Percentiles rank a stretch among this genome's conserved stretches.
Conservation (phyloP, 2,797 vertebrate species). For the Ibycter americanus region DNA sequence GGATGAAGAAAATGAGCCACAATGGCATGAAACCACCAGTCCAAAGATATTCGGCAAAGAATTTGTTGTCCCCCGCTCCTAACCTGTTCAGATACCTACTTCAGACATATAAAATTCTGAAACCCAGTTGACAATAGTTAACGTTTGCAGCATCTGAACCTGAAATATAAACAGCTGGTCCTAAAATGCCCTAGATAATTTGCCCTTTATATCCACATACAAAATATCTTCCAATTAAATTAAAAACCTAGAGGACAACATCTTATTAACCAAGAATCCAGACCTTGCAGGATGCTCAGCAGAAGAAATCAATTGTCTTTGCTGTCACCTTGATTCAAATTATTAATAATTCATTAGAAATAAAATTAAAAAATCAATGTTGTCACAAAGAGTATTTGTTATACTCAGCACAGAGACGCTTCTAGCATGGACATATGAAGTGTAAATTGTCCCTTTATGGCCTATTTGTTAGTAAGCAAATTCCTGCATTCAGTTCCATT, state of each 20-base stretch:
- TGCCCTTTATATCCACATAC: neutral
- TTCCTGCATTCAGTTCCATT: neutral
- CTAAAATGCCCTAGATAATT: neutral
- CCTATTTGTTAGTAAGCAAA: slow-evolving; percentile 6
- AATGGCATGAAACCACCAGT: neutral
- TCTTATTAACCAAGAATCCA: slow-evolving; percentile 23
- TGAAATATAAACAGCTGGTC: neutral
- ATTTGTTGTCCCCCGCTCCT: neutral
- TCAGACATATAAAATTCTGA: neutral
- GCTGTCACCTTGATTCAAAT: slow-evolving; percentile 61
- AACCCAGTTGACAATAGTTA: neutral
- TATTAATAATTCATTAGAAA: slow-evolving; percentile 74
- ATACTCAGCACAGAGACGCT: neutral
- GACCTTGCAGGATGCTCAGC: slow-evolving; percentile 12
- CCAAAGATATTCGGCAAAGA: neutral
- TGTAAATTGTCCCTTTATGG: neutral
- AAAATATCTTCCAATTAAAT: neutral
- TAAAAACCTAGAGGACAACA: slow-evolving; percentile 11
- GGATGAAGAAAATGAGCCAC: neutral
- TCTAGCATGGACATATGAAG: neutral
- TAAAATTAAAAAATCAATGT: slow-evolving; percentile 64
- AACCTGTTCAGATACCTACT: neutral
- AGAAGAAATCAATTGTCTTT: slow-evolving; percentile 72
- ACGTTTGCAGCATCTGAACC: neutral
- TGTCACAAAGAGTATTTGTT: neutral